phyloP scores from a whole-genome alignment of 2,888 invertebrate genomes.

The Bellardia bayeri region DNA sequence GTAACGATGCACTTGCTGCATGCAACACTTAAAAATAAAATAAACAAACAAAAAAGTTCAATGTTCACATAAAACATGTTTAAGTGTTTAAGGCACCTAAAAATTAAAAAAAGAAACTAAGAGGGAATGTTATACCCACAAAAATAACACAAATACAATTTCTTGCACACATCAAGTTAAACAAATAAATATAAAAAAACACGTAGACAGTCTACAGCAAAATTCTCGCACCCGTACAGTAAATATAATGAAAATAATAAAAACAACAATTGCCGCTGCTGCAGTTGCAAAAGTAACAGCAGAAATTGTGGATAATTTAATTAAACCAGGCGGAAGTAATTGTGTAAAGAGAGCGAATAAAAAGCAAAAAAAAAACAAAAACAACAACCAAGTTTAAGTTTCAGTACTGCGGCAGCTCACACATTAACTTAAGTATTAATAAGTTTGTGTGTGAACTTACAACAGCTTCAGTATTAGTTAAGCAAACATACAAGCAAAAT shows the following conservation, averaged over 20 bases:
- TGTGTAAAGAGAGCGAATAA: not conserved
- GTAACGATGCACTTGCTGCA: slow-evolving; percentile 54
- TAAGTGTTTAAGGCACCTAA: slow-evolving; percentile 54
- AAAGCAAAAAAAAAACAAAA: not conserved
- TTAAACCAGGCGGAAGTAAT: slow-evolving; percentile 51
- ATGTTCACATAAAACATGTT: slow-evolving; percentile 67
- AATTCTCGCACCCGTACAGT: not conserved
- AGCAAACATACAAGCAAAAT: no score
- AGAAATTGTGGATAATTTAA: slow-evolving; percentile 50
- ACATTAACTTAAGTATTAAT: not conserved
- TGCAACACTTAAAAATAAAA: slow-evolving; percentile 43
- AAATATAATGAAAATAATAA: not conserved
- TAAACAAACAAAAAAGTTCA: slow-evolving; percentile 57
- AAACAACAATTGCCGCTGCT: not conserved
- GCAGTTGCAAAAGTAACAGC: not conserved
- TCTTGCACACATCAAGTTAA: slow-evolving; percentile 41
- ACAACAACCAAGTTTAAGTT: not conserved
- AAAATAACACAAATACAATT: slow-evolving; percentile 12
- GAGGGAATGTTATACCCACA: not conserved
- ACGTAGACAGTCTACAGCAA: not conserved
- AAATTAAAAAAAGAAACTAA: slow-evolving; percentile 27
- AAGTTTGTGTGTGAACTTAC: not conserved
- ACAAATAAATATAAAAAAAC: slow-evolving; percentile 38
- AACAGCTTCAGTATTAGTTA: not conserved
- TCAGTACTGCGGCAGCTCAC: not conserved